Evolutionary conservation across 1,140 invertebrate genomes (phyloP).

Genomic region (Zaprionus vittiger): DNA sequence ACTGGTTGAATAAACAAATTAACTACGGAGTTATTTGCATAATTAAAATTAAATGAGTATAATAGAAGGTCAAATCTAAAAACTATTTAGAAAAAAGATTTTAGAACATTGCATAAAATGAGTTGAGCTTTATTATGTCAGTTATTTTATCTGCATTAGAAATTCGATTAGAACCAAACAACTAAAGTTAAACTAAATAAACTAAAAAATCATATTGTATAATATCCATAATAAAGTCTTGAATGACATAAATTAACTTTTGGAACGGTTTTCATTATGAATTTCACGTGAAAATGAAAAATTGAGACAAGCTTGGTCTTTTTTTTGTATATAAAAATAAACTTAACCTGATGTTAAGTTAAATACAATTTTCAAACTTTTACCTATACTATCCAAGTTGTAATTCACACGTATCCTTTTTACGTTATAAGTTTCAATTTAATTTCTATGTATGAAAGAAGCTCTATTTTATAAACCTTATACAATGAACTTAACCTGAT

Average conservation of each 20-base stretch:
- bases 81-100: neutral
- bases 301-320: too few species aligned
- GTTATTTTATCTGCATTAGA: neutral
- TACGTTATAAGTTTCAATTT: too few species aligned
- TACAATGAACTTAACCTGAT: too few species aligned
- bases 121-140: neutral
- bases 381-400: neutral
- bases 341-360: neutral
- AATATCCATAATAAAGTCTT: neutral
- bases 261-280: neutral
- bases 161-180: neutral
- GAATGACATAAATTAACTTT: neutral
- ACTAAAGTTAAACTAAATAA: neutral
- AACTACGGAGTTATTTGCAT: neutral
- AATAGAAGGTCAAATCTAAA: neutral
- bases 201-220: neutral
- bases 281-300: neutral
- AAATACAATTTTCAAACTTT: too few species aligned
- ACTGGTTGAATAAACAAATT: constrained; percentile 1
- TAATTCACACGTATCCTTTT: neutral
- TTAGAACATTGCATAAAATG: neutral
- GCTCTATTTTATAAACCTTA: too few species aligned
- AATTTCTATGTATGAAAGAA: too few species aligned
- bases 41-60: neutral
- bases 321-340: neutral